Base-by-base conservation (phyloP, 2,888 invertebrate genomes). In the Mesopsocus fuscifrons region DNA sequence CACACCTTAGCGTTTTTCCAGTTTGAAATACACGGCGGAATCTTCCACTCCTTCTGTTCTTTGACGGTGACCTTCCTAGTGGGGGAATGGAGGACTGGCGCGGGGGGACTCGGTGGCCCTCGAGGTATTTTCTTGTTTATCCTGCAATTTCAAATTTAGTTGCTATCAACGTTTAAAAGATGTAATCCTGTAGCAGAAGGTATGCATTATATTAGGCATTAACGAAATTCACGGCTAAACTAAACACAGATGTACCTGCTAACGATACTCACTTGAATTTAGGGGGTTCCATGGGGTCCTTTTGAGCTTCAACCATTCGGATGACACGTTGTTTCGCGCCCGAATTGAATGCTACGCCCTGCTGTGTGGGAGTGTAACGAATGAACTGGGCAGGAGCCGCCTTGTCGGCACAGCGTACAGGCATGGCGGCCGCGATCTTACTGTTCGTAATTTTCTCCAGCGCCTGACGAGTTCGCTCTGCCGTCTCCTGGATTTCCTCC, bases 31-130 rank as follows among this genome's bases (percentile, higher is more conserved):
- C 97, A 98, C 0, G 98, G 98, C 5, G 98, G 98, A 50, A 87
- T 84, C 64, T 97, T 97, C 98, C 98, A 98, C 60, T 98, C 98
- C 47, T 94, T 80, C 59, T 98, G 98, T 58, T 99, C 98, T 57
- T 97, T 95, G 0, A 95, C 95, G 2, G 97, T 94, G 0, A 94
- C 92, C 58, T 97, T 82, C 43, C 97, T 71, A 1, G 97, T 94
- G 0, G 98, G 98, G 0, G 95, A 97, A 65, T 98, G 98, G 62
- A 99, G 72, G 9, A 98, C 95, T 1, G 98, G 97, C 5, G 98
- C 95, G 15, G 98, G 98, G 0, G 98, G 98, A 0, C 95, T 97
- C 0, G 98, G 97, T 1, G 98, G 97, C 0, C 95, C 95, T 51
- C 95, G 71, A 0, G 98, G 98, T 52, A 99, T 95, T 66, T 99